Percentiles rank a stretch among this genome's conserved stretches.
These are phyloP conservation scores for Calliphora vomitoria DNA, from an alignment of 2,888 invertebrate genomes.

Conservation along the genomic window DNA sequence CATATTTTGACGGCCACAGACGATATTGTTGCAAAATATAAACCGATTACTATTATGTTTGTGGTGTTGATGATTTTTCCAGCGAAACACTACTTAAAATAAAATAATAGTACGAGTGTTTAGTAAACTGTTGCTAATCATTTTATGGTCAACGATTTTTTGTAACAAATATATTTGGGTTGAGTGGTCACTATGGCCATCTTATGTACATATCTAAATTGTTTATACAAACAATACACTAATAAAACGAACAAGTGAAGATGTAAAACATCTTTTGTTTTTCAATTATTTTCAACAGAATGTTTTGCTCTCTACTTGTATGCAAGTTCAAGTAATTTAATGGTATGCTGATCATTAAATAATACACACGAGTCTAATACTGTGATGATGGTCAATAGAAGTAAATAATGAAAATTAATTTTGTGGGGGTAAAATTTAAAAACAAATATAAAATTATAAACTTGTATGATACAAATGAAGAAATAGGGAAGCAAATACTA, in stretches of 20 bases:
- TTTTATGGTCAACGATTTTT: conserved; percentile 80
- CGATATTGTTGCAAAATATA: neutral
- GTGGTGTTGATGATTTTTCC: conserved; percentile 24
- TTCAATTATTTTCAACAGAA: conserved; percentile 53
- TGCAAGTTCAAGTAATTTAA: conserved; percentile 67
- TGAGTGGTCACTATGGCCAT: conserved; percentile 79
- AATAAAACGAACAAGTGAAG: conserved; percentile 13
- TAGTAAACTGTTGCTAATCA: conserved; percentile 69
- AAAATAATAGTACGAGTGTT: conserved; percentile 42
- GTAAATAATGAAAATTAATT: neutral
- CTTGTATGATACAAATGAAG: no score
- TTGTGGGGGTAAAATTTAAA: no score
- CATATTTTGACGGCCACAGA: neutral
- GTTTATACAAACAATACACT: neutral
- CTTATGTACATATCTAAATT: conserved; percentile 17
- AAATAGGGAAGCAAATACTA: no score
- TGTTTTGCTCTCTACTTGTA: conserved; percentile 43
- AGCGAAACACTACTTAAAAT: conserved; percentile 24
- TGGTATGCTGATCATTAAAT: conserved; percentile 45
- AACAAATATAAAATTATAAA: no score
- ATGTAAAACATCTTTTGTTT: conserved; percentile 42
- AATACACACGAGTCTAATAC: neutral
- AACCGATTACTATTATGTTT: neutral
- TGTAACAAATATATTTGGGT: conserved; percentile 80
- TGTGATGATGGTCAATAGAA: neutral